Base-by-base conservation (phyloP, 2,797 vertebrate species). In the Hippoglossus hippoglossus region DNA sequence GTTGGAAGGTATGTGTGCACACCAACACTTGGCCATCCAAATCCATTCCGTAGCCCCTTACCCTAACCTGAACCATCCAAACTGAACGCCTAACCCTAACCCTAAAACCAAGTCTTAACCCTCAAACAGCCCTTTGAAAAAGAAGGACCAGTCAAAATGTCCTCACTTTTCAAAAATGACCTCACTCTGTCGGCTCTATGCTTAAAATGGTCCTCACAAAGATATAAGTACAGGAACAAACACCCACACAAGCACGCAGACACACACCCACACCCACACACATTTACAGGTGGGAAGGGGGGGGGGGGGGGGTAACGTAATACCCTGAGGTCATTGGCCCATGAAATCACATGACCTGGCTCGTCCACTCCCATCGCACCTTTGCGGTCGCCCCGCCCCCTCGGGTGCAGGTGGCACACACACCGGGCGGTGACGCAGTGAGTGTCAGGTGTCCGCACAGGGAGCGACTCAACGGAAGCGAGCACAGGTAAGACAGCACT, bases 391-490 rank as follows among this genome's bases (percentile, higher is more conserved):
- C 77, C 59, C 84, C 86, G 39, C 90, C 88, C 63, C 65, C 1
- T 51, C 2, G 16, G 0, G 58, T 16, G 8, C 52, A 49, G 57
- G 36, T 46, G 24, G 21, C 11, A 22, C 13, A 22, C 31, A 36
- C 34, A 5, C 62, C 77, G 77, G 88, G 79, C 77, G 75, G 84
- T 77, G 80, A 84, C 86, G 75, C 84, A 66, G 77, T 22, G 0
- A 78, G 92, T 89, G 84, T 91, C 92, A 93, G 91, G 93, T 94
- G 89, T 92, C 88, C 80, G 66, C 77, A 1, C 2, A 80, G 71
- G 12, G 49, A 74, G 56, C 22, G 66, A 77, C 51, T 87, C 80
- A 25, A 68, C 84, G 86, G 86, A 91, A 89, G 82, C 84, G 61
- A 75, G 70, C 52, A 63, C 89, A 93, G 91, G 91, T 93, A 91